Conservation (phyloP, 2,113 vertebrate genomes). For the Brachyhypopomus occidentalis region DNA sequence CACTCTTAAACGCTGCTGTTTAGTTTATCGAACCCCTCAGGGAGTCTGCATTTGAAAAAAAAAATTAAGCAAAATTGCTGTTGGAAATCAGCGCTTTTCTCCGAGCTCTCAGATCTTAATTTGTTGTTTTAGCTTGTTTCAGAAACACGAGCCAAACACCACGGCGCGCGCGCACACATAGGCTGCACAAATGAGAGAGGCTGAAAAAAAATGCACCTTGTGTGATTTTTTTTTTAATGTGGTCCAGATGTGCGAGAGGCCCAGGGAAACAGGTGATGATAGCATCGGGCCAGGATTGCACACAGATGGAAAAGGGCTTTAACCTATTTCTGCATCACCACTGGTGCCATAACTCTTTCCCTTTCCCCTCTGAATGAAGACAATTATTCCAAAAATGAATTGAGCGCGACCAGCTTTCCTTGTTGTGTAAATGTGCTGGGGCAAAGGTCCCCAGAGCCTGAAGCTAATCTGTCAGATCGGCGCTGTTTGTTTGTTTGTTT, state of each 20-base stretch:
- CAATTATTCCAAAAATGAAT: constrained; percentile 68
- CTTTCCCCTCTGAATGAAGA: constrained; percentile 56
- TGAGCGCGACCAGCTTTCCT: constrained; percentile 47
- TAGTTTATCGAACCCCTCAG: constrained; percentile 56
- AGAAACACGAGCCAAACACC: constrained; percentile 77
- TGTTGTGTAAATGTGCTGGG: constrained; percentile 58
- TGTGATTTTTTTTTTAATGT: constrained; percentile 79
- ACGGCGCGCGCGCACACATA: constrained; percentile 69
- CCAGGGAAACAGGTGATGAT: constrained; percentile 92
- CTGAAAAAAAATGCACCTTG: constrained; percentile 83
- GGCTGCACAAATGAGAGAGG: constrained; percentile 66
- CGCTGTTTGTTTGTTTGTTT: background rate
- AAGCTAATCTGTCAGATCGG: constrained; percentile 47
- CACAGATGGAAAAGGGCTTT: constrained; percentile 79
- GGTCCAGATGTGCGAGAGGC: constrained; percentile 85
- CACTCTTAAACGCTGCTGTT: constrained; percentile 56
- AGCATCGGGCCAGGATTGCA: constrained; percentile 84
- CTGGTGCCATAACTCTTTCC: constrained; percentile 71
- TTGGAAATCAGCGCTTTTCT: constrained; percentile 58
- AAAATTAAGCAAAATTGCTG: constrained; percentile 63
- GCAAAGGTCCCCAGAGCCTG: constrained; percentile 34
- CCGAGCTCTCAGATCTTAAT: constrained; percentile 67
- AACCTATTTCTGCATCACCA: constrained; percentile 75
- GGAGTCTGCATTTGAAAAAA: constrained; percentile 64
- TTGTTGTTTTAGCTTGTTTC: constrained; percentile 78